Percentiles rank a stretch among this genome's conserved stretches.
phyloP scores from a whole-genome alignment of 2,797 vertebrate genomes.

The Oreochromis mossambicus region DNA sequence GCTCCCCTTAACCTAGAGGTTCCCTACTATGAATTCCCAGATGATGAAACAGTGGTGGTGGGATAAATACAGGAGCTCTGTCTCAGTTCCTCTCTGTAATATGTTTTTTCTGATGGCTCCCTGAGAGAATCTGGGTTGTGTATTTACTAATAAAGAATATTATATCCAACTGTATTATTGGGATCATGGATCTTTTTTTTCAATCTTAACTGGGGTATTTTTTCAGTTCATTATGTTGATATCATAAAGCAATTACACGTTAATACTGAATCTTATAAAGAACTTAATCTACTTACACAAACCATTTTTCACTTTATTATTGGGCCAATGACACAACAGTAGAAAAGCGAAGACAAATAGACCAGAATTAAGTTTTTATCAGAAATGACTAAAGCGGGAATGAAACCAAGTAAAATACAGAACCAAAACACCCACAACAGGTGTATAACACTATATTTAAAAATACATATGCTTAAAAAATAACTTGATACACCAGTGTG shows the following conservation, averaged over 20 bases:
- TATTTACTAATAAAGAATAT: constrained; percentile 54
- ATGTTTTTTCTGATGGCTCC: constrained; percentile 18
- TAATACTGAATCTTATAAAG: not conserved
- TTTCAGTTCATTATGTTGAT: not conserved
- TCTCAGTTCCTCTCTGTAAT: constrained; percentile 15
- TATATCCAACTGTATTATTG: constrained; percentile 24
- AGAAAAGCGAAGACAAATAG: not conserved
- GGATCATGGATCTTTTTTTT: not conserved
- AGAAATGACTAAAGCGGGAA: not conserved
- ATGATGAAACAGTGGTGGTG: constrained; percentile 81
- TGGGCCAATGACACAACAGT: fast-evolving
- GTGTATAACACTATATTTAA: not conserved
- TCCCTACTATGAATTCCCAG: constrained; percentile 81
- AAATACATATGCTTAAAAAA: not conserved
- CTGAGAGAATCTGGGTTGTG: not conserved
- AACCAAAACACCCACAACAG: not conserved
- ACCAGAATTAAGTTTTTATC: not conserved
- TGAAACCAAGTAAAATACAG: not conserved
- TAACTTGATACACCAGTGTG: not conserved
- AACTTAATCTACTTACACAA: not conserved
- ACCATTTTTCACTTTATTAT: not conserved
- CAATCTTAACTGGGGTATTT: not conserved
- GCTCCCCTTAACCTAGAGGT: constrained; percentile 92
- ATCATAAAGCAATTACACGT: not conserved
- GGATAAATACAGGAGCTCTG: constrained; percentile 71